phyloP scores from a whole-genome alignment of 2,113 vertebrate species.

The Heptranchias perlo region DNA sequence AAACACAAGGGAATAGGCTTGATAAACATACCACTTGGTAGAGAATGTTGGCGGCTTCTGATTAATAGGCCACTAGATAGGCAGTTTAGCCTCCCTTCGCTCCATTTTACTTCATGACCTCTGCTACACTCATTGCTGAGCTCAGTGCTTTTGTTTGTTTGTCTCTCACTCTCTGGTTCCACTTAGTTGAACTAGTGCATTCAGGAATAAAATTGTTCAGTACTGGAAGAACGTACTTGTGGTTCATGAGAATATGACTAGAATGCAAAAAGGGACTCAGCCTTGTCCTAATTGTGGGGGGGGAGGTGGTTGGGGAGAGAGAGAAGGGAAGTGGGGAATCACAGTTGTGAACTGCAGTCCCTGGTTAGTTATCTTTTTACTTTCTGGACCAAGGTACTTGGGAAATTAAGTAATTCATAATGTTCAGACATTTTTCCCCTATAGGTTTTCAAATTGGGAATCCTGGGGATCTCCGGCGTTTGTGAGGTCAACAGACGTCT shows the following conservation, averaged over 20 bases:
- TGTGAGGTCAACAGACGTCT: too few species aligned
- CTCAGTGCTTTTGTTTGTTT: neutral
- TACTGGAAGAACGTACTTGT: neutral
- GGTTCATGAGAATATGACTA: neutral
- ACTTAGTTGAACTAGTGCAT: neutral
- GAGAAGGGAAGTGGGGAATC: neutral
- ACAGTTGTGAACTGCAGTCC: neutral
- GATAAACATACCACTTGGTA: too few species aligned
- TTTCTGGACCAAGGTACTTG: neutral
- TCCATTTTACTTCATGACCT: too few species aligned
- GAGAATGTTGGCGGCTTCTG: too few species aligned
- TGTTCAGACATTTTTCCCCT: neutral
- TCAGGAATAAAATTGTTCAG: neutral
- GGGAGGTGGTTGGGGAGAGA: too few species aligned
- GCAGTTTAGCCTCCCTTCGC: too few species aligned
- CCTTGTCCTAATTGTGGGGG: too few species aligned
- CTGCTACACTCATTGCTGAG: neutral
- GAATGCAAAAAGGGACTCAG: neutral
- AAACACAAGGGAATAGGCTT: too few species aligned
- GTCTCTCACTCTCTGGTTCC: neutral
- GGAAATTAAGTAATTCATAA: neutral
- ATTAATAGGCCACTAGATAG: too few species aligned
- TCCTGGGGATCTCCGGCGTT: too few species aligned
- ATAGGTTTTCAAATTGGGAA: neutral
- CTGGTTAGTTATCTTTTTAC: neutral